Base-by-base conservation (phyloP, 2,888 invertebrate species). In the Eupithecia pulchellata region DNA sequence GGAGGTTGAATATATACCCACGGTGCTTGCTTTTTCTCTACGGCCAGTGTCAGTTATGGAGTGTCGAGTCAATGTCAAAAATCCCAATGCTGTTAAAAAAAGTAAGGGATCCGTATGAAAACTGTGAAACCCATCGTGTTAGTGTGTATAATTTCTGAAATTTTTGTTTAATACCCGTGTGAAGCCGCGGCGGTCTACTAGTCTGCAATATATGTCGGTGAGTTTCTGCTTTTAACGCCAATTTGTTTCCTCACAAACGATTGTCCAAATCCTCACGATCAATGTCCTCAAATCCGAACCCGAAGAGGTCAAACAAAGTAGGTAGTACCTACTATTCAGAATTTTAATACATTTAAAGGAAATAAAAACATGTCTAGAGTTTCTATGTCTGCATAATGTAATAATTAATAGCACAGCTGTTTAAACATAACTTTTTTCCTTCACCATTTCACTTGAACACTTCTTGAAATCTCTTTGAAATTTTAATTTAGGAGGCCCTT, bases 401-500 rank as follows among this genome's bases (percentile, higher is more conserved):
- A 68, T 70, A 73, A 76, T 76, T 72, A 71, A 68, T 64, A 69
- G 63, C 55, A 72, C 74, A 75, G 74, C 77, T 78, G 77, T 75
- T 76, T 67, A 76, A 76, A 76, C 71, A 75, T 66, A 73, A 75
- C 65, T 76, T 75, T 75, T 68, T 71, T 70, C 72, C 36, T 64
- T 71, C 57, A 62, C 61, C 73, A 72, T 71, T 70, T 67, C 70
- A 71, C 72, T 72, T 61, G 66, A 72, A 74, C 68, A 74, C 77
- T 70, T 74, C 42, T 69, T 64, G 57, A 73, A 72, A 76, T 71
- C 73, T 75, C 71, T 74, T 73, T 74, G 71, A 74, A 67, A 72
- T 76, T 74, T 76, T 75, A 77, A 75, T 77, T 75, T 64, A 73
- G 76, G 66, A 71, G 65, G 69, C 75, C 68, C 64, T 75, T 73